A percentile compares a stretch with the other conserved stretches of the same genome.
Evolutionary conservation across 2,113 vertebrate species (phyloP).

Genomic region (Entomyzon cyanotis): DNA sequence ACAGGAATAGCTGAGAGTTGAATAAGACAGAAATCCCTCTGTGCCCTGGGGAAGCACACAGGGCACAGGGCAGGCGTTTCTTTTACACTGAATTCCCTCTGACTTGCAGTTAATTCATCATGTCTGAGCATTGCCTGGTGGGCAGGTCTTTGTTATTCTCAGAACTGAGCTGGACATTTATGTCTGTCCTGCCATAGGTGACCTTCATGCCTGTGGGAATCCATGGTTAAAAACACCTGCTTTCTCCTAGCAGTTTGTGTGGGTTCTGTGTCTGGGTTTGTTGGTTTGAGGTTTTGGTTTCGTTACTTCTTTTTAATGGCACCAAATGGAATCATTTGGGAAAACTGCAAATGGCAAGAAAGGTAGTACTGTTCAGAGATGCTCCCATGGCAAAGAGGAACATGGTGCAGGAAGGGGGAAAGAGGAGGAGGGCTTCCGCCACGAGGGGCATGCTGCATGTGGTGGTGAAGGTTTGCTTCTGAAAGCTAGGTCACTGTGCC

Average conservation of each 20-base stretch:
- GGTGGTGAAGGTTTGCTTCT: neutral
- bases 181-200: neutral
- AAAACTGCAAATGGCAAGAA: neutral
- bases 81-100: neutral
- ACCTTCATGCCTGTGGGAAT: neutral
- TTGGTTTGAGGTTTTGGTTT: neutral
- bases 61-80: neutral
- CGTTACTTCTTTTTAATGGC: neutral
- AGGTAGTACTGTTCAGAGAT: neutral
- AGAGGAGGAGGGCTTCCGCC: neutral
- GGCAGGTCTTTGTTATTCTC: neutral
- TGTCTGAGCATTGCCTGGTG: neutral
- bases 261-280: neutral
- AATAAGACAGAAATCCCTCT: neutral
- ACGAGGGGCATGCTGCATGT: neutral
- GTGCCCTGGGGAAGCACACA: neutral
- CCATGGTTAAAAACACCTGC: neutral
- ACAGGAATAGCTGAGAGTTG: neutral
- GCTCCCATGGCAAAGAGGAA: neutral
- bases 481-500: neutral
- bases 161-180: neutral
- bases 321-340: neutral
- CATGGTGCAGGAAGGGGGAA: neutral
- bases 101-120: neutral
- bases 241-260: neutral